phyloP scores from a whole-genome alignment of 35 echinoderm and acorn worm genomes.

The Stichopus chloronotus region DNA sequence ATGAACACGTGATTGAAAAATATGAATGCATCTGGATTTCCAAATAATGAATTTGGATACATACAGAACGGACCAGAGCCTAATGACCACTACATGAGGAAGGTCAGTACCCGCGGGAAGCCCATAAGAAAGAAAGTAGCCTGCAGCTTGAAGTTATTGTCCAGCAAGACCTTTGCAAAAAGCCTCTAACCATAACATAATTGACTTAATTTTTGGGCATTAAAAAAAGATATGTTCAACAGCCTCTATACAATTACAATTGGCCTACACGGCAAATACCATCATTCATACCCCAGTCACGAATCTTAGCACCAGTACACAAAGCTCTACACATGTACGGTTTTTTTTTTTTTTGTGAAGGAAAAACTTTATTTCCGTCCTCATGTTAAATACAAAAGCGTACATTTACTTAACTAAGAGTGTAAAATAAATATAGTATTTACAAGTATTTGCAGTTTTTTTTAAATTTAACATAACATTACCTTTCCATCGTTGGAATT shows the following conservation, averaged over 20 bases:
- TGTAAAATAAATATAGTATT: too few species aligned
- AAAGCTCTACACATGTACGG: neutral
- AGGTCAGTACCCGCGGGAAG: neutral
- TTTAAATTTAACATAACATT: too few species aligned
- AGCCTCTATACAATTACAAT: constrained; percentile 1
- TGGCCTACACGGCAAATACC: neutral
- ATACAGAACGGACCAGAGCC: neutral
- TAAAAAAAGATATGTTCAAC: neutral
- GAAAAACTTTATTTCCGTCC: too few species aligned
- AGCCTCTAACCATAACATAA: neutral
- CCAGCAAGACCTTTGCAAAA: neutral
- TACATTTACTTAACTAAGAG: too few species aligned
- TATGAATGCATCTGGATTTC: constrained; percentile 10
- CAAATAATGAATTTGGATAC: neutral
- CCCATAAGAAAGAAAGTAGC: neutral
- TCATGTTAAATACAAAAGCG: too few species aligned
- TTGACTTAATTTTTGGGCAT: neutral
- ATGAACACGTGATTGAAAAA: too few species aligned
- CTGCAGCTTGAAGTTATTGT: neutral
- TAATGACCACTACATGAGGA: neutral
- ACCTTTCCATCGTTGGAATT: too few species aligned
- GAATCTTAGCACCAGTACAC: constrained; percentile 15
- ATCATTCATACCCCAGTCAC: neutral
- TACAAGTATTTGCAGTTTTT: too few species aligned
- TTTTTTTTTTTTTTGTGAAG: neutral